Evolutionary conservation across 2,113 vertebrate genomes (phyloP).

Genomic region (Macaca nemestrina): DNA sequence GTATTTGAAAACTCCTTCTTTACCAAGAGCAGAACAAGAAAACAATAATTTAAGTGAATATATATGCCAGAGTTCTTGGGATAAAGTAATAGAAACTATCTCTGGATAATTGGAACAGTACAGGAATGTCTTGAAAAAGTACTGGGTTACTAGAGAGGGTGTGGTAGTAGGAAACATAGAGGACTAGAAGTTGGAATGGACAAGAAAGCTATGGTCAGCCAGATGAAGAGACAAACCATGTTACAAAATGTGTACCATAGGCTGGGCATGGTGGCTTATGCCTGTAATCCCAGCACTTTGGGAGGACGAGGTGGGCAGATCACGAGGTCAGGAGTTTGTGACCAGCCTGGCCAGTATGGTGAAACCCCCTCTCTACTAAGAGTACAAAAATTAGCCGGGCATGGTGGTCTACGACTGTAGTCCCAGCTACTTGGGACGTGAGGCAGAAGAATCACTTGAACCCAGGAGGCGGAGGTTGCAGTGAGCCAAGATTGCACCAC

Average conservation of each 20-base stretch:
- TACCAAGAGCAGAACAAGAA: neutral
- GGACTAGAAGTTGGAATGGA: neutral
- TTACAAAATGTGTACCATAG: neutral
- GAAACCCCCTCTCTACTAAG: no score
- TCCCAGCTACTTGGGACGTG: no score
- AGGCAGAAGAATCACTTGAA: no score
- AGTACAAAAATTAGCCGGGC: no score
- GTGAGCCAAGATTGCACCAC: no score
- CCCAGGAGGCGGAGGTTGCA: no score
- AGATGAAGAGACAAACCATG: neutral
- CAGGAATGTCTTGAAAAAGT: neutral
- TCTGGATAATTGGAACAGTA: neutral
- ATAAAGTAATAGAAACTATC: neutral
- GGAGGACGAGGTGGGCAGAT: no score
- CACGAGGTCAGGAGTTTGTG: no score
- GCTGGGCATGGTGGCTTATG: no score
- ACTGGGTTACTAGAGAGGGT: rapidly evolving
- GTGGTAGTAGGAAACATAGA: neutral
- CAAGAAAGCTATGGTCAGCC: neutral
- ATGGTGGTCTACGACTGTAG: no score
- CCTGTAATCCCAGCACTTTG: no score
- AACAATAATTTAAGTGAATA: neutral
- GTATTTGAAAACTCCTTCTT: neutral
- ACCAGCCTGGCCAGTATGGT: no score
- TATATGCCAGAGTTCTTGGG: neutral